Evolutionary conservation across 2,888 invertebrate genomes (phyloP).

Genomic region (Lasioglossum marginatum): DNA sequence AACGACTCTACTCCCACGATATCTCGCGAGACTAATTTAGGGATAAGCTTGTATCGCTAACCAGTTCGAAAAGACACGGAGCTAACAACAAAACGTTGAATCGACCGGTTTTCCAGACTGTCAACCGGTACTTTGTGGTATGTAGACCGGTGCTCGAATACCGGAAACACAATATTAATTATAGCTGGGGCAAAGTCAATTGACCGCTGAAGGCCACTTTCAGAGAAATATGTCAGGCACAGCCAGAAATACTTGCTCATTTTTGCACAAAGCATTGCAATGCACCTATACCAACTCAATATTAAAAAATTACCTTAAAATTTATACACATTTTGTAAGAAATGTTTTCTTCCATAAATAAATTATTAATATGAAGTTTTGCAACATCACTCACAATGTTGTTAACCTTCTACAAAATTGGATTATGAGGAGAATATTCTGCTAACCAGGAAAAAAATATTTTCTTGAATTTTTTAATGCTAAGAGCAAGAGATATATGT

Average conservation of each 20-base stretch:
- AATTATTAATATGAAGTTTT: background rate
- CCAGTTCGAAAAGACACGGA: constrained; percentile 8
- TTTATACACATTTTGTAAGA: too few relatives aligned
- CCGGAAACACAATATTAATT: constrained; percentile 54
- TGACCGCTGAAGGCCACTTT: constrained; percentile 13
- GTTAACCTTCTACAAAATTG: background rate
- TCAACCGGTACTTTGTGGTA: constrained; percentile 66
- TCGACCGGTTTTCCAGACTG: constrained; percentile 63
- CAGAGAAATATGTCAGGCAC: background rate
- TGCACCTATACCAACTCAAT: background rate
- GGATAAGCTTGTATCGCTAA: constrained; percentile 28
- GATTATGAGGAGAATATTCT: background rate
- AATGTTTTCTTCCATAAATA: background rate
- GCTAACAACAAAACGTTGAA: constrained; percentile 26
- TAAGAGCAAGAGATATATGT: too few relatives aligned
- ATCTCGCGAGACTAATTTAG: constrained; percentile 17
- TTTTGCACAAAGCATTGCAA: background rate
- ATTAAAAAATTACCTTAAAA: background rate
- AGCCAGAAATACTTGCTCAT: background rate
- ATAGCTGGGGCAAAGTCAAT: constrained; percentile 38
- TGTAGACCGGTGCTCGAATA: constrained; percentile 60
- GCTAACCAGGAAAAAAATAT: background rate
- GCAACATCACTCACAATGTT: background rate
- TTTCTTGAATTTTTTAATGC: background rate
- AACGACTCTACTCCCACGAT: background rate